phyloP scores from a whole-genome alignment of 2,797 vertebrate species.

The Phalloptychus januarius region DNA sequence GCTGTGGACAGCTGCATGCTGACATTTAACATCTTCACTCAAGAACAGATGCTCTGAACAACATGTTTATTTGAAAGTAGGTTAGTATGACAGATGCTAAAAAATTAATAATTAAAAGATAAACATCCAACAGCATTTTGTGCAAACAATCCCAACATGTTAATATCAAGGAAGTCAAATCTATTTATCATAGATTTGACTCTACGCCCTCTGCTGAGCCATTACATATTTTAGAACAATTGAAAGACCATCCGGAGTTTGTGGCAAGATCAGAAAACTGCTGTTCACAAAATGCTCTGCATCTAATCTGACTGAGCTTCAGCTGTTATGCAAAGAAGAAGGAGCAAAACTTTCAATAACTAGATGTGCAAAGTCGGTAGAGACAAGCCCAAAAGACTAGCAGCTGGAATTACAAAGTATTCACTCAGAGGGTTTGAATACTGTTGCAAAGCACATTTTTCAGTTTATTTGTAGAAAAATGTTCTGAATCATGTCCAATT shows the following conservation, averaged over 20 bases:
- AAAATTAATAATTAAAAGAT: not conserved
- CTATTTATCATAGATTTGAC: not conserved
- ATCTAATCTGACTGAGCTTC: too few species aligned
- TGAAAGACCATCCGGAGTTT: not conserved
- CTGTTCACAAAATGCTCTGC: too few species aligned
- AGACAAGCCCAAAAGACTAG: too few species aligned
- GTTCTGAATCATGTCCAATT: too few species aligned
- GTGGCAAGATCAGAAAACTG: too few species aligned
- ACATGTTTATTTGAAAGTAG: conserved; percentile 16
- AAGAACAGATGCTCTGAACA: conserved; percentile 71
- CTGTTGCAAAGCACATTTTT: too few species aligned
- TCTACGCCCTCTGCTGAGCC: not conserved
- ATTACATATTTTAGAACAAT: not conserved
- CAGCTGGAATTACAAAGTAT: too few species aligned
- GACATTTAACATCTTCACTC: conserved; percentile 68
- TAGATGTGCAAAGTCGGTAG: too few species aligned
- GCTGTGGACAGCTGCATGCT: conserved; percentile 19
- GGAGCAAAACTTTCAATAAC: too few species aligned
- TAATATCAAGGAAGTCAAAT: not conserved
- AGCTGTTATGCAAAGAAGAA: too few species aligned
- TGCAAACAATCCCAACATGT: not conserved
- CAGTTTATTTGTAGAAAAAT: too few species aligned
- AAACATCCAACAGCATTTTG: not conserved
- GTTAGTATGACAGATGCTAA: not conserved
- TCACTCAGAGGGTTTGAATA: too few species aligned